Evolutionary conservation across 2,888 invertebrate species (phyloP).

Genomic region (Harmothoe impar): DNA sequence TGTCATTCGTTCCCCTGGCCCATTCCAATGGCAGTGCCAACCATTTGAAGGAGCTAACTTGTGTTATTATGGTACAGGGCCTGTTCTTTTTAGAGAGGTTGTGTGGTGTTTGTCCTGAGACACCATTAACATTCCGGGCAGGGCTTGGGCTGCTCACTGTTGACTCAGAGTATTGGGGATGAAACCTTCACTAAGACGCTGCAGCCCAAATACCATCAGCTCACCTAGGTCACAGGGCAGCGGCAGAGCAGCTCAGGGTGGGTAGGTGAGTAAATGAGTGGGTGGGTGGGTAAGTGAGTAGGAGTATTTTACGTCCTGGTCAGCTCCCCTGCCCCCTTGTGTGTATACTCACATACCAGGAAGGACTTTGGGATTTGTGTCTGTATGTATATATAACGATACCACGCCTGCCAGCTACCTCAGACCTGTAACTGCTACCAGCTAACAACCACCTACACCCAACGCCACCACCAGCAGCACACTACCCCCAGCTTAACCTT

Average conservation of each 20-base stretch:
- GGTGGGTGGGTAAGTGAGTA: not conserved
- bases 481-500: not conserved
- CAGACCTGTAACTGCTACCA: not conserved
- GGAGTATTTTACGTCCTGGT: not conserved
- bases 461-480: not conserved
- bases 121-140: conserved; percentile 10
- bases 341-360: conserved; percentile 17
- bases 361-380: not conserved
- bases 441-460: not conserved
- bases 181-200: not conserved
- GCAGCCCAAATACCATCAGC: not conserved
- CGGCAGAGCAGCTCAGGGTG: not conserved
- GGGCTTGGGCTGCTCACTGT: not conserved
- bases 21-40: not conserved
- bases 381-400: not conserved
- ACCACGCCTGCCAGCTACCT: not conserved
- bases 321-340: not conserved
- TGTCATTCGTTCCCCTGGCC: not conserved
- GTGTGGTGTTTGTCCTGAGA: not conserved
- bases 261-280: not conserved
- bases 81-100: not conserved
- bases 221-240: not conserved
- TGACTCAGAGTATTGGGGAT: not conserved
- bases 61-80: not conserved
- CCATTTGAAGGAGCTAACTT: not conserved